Conservation (phyloP, 30 jellyfish, hydroid and myxozoan genomes). For the Turritopsis dohrnii region DNA sequence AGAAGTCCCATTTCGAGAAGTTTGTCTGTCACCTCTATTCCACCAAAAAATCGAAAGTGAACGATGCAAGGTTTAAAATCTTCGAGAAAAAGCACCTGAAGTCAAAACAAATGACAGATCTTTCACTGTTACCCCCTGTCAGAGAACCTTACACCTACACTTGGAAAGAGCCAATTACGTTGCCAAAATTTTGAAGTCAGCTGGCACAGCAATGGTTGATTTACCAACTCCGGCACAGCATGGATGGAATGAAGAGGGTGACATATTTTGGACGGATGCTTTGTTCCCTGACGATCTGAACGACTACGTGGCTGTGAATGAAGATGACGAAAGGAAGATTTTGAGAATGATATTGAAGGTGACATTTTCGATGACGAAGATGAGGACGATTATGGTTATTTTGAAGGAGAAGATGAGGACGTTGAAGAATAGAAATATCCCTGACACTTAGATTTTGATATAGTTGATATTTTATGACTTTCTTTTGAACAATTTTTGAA, state of each 20-base stretch:
- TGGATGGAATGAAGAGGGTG: slow-evolving; percentile 2
- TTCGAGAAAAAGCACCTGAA: slow-evolving; percentile 2
- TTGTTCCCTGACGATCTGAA: neutral
- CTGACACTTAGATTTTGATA: no score
- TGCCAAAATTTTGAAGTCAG: neutral
- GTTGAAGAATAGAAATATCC: no score
- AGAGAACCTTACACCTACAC: neutral
- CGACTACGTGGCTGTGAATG: neutral
- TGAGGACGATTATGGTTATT: no score
- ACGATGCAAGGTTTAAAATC: slow-evolving; percentile 1
- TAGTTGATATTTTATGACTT: no score
- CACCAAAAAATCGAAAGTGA: neutral
- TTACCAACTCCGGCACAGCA: neutral
- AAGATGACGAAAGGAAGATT: neutral
- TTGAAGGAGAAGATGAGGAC: no score
- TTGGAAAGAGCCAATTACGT: slow-evolving; percentile 6
- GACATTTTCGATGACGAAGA: no score
- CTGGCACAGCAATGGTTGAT: slow-evolving; percentile 2
- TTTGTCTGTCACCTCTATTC: no score
- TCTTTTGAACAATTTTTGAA: no score
- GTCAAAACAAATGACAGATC: neutral
- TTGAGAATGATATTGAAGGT: slow-evolving; percentile 8
- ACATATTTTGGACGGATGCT: slow-evolving; percentile 1
- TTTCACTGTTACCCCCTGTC: slow-evolving; percentile 1
- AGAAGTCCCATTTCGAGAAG: no score